A percentile compares a stretch with the other conserved stretches of the same genome.
phyloP scores from a whole-genome alignment of 64 coral and sea anemone genomes.

The Montipora sp. region DNA sequence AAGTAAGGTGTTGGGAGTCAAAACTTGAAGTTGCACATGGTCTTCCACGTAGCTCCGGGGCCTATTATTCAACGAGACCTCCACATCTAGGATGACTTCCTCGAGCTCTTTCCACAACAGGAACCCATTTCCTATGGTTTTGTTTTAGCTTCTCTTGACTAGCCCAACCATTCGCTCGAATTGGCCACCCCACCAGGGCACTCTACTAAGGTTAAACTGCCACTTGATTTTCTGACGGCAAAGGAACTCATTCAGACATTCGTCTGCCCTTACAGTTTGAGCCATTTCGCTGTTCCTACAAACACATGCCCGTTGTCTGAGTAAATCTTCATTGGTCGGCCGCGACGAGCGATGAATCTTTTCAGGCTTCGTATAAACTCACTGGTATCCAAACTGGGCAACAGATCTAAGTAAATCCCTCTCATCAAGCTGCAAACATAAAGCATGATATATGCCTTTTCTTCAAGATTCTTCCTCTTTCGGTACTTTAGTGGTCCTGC shows the following conservation, averaged over 20 bases:
- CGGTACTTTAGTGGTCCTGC: background rate
- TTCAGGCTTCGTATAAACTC: conserved; percentile 36
- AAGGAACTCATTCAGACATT: no score
- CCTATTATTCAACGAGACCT: background rate
- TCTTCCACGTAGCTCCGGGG: conserved; percentile 3
- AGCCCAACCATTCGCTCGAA: conserved; percentile 15
- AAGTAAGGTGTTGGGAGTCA: background rate
- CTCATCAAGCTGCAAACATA: conserved; percentile 54
- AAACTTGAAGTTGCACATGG: conserved; percentile 10
- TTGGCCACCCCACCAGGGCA: conserved; percentile 30
- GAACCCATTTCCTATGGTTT: conserved; percentile 20
- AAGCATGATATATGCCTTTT: conserved; percentile 68
- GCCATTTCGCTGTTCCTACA: background rate
- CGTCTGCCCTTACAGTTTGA: background rate
- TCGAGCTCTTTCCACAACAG: background rate
- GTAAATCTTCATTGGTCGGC: no score
- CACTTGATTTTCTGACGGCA: no score
- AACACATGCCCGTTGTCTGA: no score
- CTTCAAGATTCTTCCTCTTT: conserved; percentile 1
- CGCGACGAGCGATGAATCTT: no score
- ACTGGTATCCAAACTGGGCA: background rate
- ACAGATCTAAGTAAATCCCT: conserved; percentile 44
- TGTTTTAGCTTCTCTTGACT: conserved; percentile 43
- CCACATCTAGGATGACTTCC: conserved; percentile 1
- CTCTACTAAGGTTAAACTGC: conserved; percentile 15